These are phyloP conservation scores for Dipodomys spectabilis DNA, from an alignment of 2,113 vertebrate genomes.

Conservation along the genomic window DNA sequence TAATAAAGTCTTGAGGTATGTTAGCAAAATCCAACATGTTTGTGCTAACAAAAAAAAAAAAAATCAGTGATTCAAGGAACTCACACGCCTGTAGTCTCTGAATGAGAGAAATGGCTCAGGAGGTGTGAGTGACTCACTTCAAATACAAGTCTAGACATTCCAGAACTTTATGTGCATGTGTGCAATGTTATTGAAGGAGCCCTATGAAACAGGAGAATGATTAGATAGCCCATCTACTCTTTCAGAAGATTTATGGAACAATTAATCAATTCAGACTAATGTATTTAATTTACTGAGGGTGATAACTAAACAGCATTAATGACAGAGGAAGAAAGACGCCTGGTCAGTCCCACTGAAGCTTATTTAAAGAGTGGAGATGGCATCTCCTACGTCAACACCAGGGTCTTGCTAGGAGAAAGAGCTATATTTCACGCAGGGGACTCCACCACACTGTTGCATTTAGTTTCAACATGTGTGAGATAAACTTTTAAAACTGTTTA, in stretches of 20 bases:
- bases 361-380: constrained; percentile 81
- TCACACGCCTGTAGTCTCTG: constrained; percentile 80
- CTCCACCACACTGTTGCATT: constrained; percentile 16
- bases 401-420: constrained; percentile 65
- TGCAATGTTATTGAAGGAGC: constrained; percentile 65
- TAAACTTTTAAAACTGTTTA: constrained; percentile 80
- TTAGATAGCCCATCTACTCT: constrained; percentile 64
- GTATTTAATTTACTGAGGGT: constrained; percentile 79
- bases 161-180: constrained; percentile 75
- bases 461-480: constrained; percentile 72
- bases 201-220: constrained; percentile 40
- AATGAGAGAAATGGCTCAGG: constrained; percentile 83
- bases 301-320: constrained; percentile 80
- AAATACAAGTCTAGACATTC: constrained; percentile 79
- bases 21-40: constrained; percentile 84
- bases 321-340: constrained; percentile 75
- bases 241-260: constrained; percentile 74
- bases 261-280: constrained; percentile 78
- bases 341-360: constrained; percentile 75
- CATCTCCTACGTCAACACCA: constrained; percentile 81
- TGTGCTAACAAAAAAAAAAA: constrained; percentile 78
- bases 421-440: constrained; percentile 65
- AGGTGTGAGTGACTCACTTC: constrained; percentile 86
- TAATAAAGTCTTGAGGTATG: constrained; percentile 84
- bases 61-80: constrained; percentile 79